Evolutionary conservation across 2,888 invertebrate genomes (phyloP).

Genomic region (Brachynemurus nebulosus): DNA sequence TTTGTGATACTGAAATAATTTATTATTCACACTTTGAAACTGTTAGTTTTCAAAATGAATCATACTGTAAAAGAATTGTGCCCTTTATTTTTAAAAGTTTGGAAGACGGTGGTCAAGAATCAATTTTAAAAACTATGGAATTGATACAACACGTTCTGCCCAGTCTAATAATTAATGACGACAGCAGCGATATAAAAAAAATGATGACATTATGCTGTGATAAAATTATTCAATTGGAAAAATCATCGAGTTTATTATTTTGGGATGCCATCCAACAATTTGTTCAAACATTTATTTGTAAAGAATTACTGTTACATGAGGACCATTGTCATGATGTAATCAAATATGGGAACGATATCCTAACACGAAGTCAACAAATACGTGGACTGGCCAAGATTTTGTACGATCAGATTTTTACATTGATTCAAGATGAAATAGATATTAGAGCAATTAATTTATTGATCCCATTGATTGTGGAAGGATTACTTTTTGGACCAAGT

Average conservation of each 20-base stretch:
- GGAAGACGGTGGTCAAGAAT: background rate
- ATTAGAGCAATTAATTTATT: constrained; percentile 24
- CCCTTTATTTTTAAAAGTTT: background rate
- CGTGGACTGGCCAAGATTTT: constrained; percentile 30
- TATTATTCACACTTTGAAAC: too few species aligned
- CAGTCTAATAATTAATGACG: background rate
- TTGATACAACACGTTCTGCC: background rate
- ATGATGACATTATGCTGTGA: background rate
- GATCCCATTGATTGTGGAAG: constrained; percentile 32
- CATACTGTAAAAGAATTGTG: background rate
- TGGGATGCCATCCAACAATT: constrained; percentile 32
- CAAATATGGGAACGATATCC: constrained; percentile 24
- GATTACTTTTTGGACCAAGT: constrained; percentile 35
- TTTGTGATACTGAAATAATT: too few species aligned
- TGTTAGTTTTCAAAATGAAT: too few species aligned
- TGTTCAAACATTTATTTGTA: constrained; percentile 25
- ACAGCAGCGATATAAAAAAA: background rate
- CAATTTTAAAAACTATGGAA: background rate
- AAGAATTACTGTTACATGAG: constrained; percentile 5
- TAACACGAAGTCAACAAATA: constrained; percentile 31
- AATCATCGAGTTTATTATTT: constrained; percentile 34
- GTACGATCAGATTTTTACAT: constrained; percentile 22
- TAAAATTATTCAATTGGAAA: constrained; percentile 24
- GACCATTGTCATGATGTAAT: constrained; percentile 6
- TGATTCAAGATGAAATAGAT: constrained; percentile 1